Evolutionary conservation across 2,888 invertebrate species (phyloP), one percentile per base, ranked within the genome.

Genomic region (Drosophila greeni): DNA sequence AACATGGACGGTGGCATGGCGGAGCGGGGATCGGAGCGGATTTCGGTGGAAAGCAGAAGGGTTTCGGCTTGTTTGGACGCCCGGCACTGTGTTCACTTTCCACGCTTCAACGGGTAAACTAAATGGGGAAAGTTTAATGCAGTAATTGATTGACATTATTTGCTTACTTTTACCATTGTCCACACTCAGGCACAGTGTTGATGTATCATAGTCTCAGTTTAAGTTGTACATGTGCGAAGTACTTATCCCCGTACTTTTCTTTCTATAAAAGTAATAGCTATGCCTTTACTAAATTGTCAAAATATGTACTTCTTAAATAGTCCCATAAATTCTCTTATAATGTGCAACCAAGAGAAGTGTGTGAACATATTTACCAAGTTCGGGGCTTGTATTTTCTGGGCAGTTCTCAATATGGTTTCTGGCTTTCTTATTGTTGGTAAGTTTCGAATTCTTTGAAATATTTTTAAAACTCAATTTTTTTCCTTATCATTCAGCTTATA

Each of bases 61-160:
- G 66, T 49, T 37, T 49, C 18, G 14, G 33, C 20, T 29, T 66
- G 48, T 69, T 66, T 69, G 70, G 31, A 14, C 48, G 36, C 16
- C 40, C 47, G 33, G 16, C 60, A 26, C 70, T 39, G 29, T 45
- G 47, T 24, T 65, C 67, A 67, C 57, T 56, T 37, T 47, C 37
- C 67, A 54, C 62, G 56, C 67, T 40, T 66, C 55, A 54, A 14
- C 24, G 36, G 54, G 29, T 7, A 34, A 42, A 23, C 34, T 34
- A 31, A 62, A 62, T 62, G 67, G 62, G 67, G 42, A 62, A 62
- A 62, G 62, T 62, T 62, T 42, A 53, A 62, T 66, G 40, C 56
- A 54, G 56, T 54, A 62, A 62, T 54, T 62, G 62, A 62, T 66
- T 62, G 67, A 66, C 62, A 67, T 36, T 33, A 54, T 62, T 66